Percentiles rank a stretch among this genome's conserved stretches.
These are phyloP conservation scores for Myripristis jacobus DNA, from an alignment of 2,797 vertebrate genomes.

Conservation along the genomic window DNA sequence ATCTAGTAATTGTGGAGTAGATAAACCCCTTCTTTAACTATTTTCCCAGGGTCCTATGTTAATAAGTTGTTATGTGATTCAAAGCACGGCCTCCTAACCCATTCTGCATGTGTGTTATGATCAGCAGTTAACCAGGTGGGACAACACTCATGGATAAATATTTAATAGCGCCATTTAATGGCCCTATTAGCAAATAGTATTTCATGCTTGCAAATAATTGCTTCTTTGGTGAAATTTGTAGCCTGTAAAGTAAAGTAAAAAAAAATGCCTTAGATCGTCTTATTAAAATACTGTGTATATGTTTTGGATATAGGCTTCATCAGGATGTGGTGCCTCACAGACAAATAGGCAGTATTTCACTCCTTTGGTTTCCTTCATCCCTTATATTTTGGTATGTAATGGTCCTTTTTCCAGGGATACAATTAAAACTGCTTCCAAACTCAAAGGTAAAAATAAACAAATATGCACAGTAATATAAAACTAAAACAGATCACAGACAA, in stretches of 20 bases:
- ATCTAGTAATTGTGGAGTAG: constrained; percentile 21
- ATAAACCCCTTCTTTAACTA: neutral
- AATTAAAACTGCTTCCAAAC: neutral
- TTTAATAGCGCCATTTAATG: neutral
- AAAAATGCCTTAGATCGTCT: too few species aligned
- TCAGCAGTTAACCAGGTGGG: neutral
- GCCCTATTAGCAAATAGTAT: constrained; percentile 7
- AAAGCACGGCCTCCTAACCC: neutral
- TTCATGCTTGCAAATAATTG: too few species aligned
- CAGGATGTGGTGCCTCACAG: too few species aligned
- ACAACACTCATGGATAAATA: neutral
- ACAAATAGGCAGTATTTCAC: too few species aligned
- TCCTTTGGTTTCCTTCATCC: constrained; percentile 36
- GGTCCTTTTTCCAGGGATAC: neutral
- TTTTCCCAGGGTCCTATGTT: neutral
- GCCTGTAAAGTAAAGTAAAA: too few species aligned
- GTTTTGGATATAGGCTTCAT: too few species aligned
- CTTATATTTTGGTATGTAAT: neutral
- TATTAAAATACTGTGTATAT: too few species aligned
- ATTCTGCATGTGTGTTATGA: neutral
- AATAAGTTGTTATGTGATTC: constrained; percentile 5
- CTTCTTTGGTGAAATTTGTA: too few species aligned
- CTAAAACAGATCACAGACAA: too few species aligned
- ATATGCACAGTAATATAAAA: neutral
- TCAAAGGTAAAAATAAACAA: neutral